Evolutionary conservation across 2,888 invertebrate species (phyloP), one percentile per base, ranked within the genome.

Genomic region (Mechanitis messenoides): DNA sequence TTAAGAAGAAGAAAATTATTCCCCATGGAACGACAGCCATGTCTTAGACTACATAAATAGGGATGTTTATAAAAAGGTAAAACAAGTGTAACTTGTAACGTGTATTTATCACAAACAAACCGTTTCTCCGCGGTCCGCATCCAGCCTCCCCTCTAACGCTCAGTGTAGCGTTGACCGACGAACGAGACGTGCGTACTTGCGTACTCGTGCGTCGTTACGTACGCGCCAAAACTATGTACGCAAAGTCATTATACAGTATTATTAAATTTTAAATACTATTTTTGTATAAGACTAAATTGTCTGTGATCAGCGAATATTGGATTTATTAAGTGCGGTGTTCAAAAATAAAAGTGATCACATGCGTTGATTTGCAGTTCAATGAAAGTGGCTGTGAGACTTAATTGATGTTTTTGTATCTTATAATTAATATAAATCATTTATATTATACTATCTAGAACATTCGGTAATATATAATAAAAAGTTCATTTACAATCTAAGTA

Each of bases 141-240:
- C 31, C 50, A 50, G 50, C 50, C 28, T 50, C 50, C 50, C 50
- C 47, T 42, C 42, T 20, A 42, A 7, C 9, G 42, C 47, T 71
- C 75, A 83, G 83, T 83, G 67, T 71, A 68, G 68, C 74, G 69
- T 71, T 69, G 71, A 65, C 68, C 68, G 72, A 68, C 38, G 60
- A 33, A 46, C 58, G 56, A 47, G 47, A 64, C 71, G 71, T 63
- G 63, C 72, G 72, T 61, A 64, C 61, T 4, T 71, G 65, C 71
- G 74, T 76, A 77, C 72, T 67, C 66, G 66, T 70, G 75, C 72
- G 73, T 74, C 71, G 70, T 59, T 12, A 62, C 56, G 63, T 28
- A 42, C 60, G 47, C 55, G 50, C 58, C 47, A 20, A 45, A 46
- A 6, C 28, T 28, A 46, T 57, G 54, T 20, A 56, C 55, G 53